Conservation (phyloP, 2,113 vertebrate genomes). For the Pelobates fuscus region DNA sequence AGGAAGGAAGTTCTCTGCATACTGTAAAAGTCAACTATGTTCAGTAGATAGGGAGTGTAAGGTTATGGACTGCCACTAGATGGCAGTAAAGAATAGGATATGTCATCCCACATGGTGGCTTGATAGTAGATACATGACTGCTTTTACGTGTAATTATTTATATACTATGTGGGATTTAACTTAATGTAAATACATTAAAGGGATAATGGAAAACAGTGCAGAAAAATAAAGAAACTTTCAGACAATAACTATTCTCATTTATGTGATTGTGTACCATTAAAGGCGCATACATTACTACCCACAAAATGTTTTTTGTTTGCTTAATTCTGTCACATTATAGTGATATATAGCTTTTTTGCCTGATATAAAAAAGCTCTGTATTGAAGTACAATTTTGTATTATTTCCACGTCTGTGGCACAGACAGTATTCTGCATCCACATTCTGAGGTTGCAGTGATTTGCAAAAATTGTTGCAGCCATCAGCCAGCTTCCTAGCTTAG, state of each 20-base stretch:
- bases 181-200: constrained; percentile 25
- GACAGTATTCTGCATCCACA: too few relatives aligned
- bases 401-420: too few relatives aligned
- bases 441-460: too few relatives aligned
- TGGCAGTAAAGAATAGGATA: constrained; percentile 10
- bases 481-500: too few relatives aligned
- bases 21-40: not conserved
- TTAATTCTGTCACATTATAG: too few relatives aligned
- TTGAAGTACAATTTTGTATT: too few relatives aligned
- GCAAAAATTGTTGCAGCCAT: too few relatives aligned
- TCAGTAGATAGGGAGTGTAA: not conserved
- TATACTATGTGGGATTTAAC: constrained; percentile 5
- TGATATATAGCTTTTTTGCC: too few relatives aligned
- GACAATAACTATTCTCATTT: not conserved
- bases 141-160: constrained; percentile 12
- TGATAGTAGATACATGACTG: not conserved
- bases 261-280: not conserved
- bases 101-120: not conserved
- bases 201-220: constrained; percentile 29
- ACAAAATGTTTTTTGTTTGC: too few relatives aligned
- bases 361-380: too few relatives aligned
- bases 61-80: constrained; percentile 2
- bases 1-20: not conserved
- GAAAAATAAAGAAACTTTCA: not conserved
- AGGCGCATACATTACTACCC: not conserved